phyloP scores from a whole-genome alignment of 1,140 invertebrate species.

The Bombyx mandarina region DNA sequence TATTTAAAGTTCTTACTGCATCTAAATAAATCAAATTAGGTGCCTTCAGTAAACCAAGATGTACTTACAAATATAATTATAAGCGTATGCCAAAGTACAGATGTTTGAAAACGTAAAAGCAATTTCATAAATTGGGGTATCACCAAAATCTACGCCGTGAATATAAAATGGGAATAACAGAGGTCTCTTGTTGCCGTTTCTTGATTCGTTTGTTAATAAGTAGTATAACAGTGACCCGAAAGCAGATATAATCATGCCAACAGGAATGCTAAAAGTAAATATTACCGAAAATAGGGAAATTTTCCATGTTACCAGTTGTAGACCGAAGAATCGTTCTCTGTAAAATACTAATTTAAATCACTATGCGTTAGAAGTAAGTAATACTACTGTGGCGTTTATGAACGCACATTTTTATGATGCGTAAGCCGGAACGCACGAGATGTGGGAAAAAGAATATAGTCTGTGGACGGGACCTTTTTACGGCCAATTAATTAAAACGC shows the following conservation, averaged over 20 bases:
- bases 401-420: no score
- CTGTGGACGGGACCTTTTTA: no score
- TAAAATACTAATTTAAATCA: slow-evolving; percentile 7
- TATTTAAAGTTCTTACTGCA: no score
- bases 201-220: slow-evolving; percentile 18
- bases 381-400: no score
- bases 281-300: slow-evolving; percentile 21
- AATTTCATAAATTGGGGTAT: slow-evolving; percentile 37
- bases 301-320: slow-evolving; percentile 36
- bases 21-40: no score
- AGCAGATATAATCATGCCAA: slow-evolving; percentile 21
- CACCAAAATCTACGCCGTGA: slow-evolving; percentile 25
- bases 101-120: slow-evolving; percentile 31
- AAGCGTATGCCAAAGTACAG: slow-evolving; percentile 20
- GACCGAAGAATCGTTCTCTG: slow-evolving; percentile 33
- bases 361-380: no score
- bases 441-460: no score
- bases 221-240: slow-evolving; percentile 20
- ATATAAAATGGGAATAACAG: slow-evolving; percentile 43
- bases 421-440: no score
- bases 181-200: slow-evolving; percentile 20
- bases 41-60: no score
- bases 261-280: slow-evolving; percentile 18
- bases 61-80: slow-evolving; percentile 45
- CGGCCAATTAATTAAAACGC: no score